These are phyloP conservation scores for Silurus asotus DNA, from an alignment of 2,113 vertebrate species.

Conservation along the genomic window DNA sequence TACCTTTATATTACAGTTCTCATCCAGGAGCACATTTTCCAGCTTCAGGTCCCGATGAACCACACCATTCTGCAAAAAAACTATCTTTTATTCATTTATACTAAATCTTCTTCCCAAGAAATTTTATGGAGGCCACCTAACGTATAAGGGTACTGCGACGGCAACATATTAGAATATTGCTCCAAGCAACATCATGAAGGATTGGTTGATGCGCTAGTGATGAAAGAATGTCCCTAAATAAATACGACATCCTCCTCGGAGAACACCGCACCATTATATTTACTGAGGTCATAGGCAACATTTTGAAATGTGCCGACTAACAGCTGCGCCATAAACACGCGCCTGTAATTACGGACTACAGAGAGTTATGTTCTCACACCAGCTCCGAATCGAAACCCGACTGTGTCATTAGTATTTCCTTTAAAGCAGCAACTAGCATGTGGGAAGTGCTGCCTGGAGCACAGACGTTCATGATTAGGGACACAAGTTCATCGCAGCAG, in stretches of 20 bases:
- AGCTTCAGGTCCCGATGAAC: conserved; percentile 98
- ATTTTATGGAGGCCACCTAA: not conserved
- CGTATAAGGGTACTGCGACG: not conserved
- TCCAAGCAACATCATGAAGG: not conserved
- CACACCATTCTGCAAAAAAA: conserved; percentile 86
- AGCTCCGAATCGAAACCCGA: conserved; percentile 61
- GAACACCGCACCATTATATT: conserved; percentile 19
- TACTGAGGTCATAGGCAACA: conserved; percentile 40
- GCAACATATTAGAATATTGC: conserved; percentile 10
- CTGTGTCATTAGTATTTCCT: conserved; percentile 48
- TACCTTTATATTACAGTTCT: conserved; percentile 99
- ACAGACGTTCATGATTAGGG: conserved; percentile 49
- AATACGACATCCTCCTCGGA: conserved; percentile 28
- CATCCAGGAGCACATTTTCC: conserved; percentile 99
- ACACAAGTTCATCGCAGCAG: conserved; percentile 14
- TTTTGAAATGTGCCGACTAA: conserved; percentile 47
- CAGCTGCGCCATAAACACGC: conserved; percentile 66
- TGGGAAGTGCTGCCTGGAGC: conserved; percentile 54
- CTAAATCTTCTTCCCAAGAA: not conserved
- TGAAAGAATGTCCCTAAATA: conserved; percentile 33
- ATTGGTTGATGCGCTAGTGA: conserved; percentile 24
- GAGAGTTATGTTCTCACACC: conserved; percentile 65
- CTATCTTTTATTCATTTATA: not conserved
- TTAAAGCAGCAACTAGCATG: conserved; percentile 60
- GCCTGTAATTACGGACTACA: conserved; percentile 64